These are phyloP conservation scores for Halocynthia aurantium DNA, from an alignment of 23 tunicate genomes.

Conservation along the genomic window DNA sequence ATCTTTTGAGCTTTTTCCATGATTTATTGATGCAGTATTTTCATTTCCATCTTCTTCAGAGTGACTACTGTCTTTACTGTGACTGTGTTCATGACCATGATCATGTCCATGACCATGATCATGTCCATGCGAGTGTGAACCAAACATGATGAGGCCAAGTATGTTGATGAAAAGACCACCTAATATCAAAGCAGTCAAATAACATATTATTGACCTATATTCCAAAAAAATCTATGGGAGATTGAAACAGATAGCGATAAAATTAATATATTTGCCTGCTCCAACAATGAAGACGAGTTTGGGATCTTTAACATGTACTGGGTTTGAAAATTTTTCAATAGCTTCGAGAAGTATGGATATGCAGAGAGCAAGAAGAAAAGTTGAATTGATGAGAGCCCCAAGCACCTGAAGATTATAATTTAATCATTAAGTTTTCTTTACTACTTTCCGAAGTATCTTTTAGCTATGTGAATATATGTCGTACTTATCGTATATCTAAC, in stretches of 20 bases:
- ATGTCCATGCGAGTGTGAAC: conserved; percentile 83
- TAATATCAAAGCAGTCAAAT: conserved; percentile 7
- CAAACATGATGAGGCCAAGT: conserved; percentile 79
- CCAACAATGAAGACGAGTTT: conserved; percentile 76
- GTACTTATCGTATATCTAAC: background rate
- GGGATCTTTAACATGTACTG: conserved; percentile 48
- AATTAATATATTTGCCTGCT: conserved; percentile 33
- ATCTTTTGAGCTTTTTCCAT: too few species aligned
- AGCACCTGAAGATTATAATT: conserved; percentile 32
- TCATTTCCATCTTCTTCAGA: too few species aligned
- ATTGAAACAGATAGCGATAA: background rate
- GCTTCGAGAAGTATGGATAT: conserved; percentile 82
- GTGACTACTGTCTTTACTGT: conserved; percentile 1
- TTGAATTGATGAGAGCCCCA: conserved; percentile 94
- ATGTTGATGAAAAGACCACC: conserved; percentile 85
- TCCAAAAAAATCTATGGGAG: background rate
- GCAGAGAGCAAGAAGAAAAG: conserved; percentile 94
- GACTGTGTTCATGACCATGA: conserved; percentile 25
- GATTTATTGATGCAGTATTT: too few species aligned
- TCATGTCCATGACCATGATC: conserved; percentile 63
- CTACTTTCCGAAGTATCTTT: background rate
- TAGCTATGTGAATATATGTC: background rate
- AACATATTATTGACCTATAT: background rate
- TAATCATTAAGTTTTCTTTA: background rate
- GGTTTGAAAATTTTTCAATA: conserved; percentile 79